These are phyloP conservation scores for Okapia johnstoni DNA, from an alignment of 2,113 vertebrate genomes.

Conservation along the genomic window DNA sequence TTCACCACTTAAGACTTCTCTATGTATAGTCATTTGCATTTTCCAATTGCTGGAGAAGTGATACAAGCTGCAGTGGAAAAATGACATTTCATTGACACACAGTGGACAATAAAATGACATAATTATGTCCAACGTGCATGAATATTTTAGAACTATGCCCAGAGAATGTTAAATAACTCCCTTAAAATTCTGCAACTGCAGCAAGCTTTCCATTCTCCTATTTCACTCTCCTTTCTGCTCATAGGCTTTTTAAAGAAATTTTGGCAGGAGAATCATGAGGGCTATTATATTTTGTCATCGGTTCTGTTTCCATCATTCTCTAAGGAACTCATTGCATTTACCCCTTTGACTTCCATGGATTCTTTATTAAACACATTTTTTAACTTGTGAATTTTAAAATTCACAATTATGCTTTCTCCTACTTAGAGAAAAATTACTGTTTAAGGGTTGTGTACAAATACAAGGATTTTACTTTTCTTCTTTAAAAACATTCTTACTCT, in stretches of 20 bases:
- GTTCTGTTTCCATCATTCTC: background rate
- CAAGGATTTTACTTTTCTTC: background rate
- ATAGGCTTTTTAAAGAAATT: slow-evolving; percentile 26
- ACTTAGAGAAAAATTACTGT: background rate
- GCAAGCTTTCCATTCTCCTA: background rate
- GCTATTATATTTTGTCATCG: slow-evolving; percentile 18
- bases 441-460: background rate
- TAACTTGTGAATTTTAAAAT: background rate
- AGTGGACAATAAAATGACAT: slow-evolving; percentile 67
- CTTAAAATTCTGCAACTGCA: slow-evolving; percentile 51
- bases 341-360: background rate
- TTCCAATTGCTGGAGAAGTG: slow-evolving; percentile 11
- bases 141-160: slow-evolving; percentile 65
- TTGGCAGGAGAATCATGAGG: slow-evolving; percentile 7
- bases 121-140: slow-evolving; percentile 65
- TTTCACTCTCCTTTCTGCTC: slow-evolving; percentile 39
- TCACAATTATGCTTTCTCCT: background rate
- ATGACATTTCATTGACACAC: slow-evolving; percentile 55
- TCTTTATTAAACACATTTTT: slow-evolving; percentile 46
- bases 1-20: slow-evolving; percentile 37
- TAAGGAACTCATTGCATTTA: background rate
- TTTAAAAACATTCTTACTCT: background rate
- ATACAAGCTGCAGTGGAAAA: slow-evolving; percentile 39
- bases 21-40: slow-evolving; percentile 62
- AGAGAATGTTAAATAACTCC: slow-evolving; percentile 57